Base-by-base conservation (phyloP, 35 echinoderm and acorn worm genomes). In the Stichopus chloronotus region DNA sequence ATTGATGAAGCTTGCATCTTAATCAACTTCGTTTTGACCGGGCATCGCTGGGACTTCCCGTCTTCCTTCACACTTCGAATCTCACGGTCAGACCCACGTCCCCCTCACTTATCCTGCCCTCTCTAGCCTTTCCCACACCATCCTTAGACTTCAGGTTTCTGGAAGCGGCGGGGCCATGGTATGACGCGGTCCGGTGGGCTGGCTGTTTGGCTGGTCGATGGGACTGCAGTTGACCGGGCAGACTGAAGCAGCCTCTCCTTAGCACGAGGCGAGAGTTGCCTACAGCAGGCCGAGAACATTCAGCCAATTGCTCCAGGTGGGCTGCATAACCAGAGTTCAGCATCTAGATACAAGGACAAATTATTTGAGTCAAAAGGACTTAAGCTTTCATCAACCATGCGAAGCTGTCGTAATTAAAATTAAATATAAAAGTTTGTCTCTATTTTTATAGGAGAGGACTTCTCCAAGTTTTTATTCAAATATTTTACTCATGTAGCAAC, bases 301-400 rank as follows among this genome's bases (percentile, higher is more conserved):
- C 79, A 1, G 80, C 87, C 6, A 99, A 63, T 25, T 83, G 74
- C 9, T 96, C 95, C 17, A 96, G 90, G 81, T 96, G 95, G n/a
- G 97, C 97, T 71, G 95, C 93, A 74, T 99, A 99, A 12, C 97
- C 97, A 60, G 91, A 88, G 25, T 83, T 96, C 7, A 99, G 87
- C 16, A 94, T 78, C 97, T 96, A 58, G 5, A 30, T 22, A 22
- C 76, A 56, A 88, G 58, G 53, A 76, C 13, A n/a, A n/a, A 25
- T 9, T 25, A 14, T 5, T 12, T 57, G 19, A 72, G 59, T 55
- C 59, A 13, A 71, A 30, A 71, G 65, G 43, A 25, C 20, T 17
- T 16, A 56, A 86, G 30, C 30, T 3, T 43, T 3, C 30, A 43
- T 43, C 30, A 43, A 43, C 30, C 30, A 43, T 43, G 30, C 30